Evolutionary conservation across 2,113 vertebrate species (phyloP).

Genomic region (Tricholaema leucomelas): DNA sequence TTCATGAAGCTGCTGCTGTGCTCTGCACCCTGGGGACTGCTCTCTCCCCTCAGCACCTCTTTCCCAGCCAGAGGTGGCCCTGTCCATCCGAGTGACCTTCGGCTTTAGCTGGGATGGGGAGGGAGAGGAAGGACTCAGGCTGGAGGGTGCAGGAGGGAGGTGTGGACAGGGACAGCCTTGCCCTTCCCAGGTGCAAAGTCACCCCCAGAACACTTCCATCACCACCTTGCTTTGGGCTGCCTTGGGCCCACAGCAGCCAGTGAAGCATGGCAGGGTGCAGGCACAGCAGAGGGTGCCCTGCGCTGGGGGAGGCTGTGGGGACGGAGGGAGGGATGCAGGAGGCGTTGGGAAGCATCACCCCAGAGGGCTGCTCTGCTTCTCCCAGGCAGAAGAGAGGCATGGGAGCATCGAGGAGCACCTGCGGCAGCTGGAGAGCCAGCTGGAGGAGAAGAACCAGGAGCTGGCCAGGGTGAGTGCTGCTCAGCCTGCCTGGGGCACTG

Average conservation of each 20-base stretch:
- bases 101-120: background rate
- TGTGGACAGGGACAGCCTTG: fast-evolving
- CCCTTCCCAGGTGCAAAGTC: background rate
- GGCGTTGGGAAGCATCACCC: background rate
- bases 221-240: background rate
- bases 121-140: background rate
- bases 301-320: background rate
- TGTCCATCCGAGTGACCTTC: fast-evolving
- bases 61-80: background rate
- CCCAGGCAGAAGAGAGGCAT: constrained; percentile 94
- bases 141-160: background rate
- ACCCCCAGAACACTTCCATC: background rate
- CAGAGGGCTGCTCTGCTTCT: constrained; percentile 36
- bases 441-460: constrained; percentile 98
- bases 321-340: background rate
- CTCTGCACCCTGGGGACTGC: background rate
- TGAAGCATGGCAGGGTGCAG: background rate
- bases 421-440: constrained; percentile 91
- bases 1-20: background rate
- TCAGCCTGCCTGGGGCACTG: background rate
- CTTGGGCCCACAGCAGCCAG: background rate
- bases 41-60: background rate
- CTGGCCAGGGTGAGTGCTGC: constrained; percentile 85
- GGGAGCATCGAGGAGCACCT: constrained; percentile 95
- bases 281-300: background rate